Percentiles rank a stretch among this genome's conserved stretches.
These are phyloP conservation scores for Illadopsis cleaveri DNA, from an alignment of 2,113 vertebrate genomes.

Conservation along the genomic window DNA sequence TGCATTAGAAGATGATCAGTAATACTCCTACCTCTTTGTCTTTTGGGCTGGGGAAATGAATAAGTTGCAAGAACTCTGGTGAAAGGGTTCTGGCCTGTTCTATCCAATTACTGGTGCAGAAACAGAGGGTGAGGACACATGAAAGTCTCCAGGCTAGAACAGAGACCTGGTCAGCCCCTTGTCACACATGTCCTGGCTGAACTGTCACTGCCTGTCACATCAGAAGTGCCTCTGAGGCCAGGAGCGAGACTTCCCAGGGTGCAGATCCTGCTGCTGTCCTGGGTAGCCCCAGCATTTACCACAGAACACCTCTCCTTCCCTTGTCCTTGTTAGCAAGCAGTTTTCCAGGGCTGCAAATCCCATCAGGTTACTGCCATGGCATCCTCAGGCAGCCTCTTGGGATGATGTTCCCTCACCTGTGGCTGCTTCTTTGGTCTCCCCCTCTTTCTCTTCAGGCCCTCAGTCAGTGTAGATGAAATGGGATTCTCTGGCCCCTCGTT, in stretches of 20 bases:
- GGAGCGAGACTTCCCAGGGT: background rate
- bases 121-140: background rate
- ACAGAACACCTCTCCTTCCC: background rate
- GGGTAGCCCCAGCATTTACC: background rate
- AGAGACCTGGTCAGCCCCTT: background rate
- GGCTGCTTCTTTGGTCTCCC: slow-evolving; percentile 65
- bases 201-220: background rate
- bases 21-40: background rate
- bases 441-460: slow-evolving; percentile 57
- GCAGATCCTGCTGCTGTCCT: background rate
- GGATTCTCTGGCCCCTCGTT: background rate
- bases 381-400: background rate
- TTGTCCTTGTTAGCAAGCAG: background rate
- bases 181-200: background rate
- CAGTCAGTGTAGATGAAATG: background rate
- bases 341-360: background rate
- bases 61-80: background rate
- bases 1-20: background rate
- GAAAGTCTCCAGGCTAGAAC: background rate
- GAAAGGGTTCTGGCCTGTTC: background rate
- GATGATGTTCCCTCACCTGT: slow-evolving; percentile 22
- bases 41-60: background rate
- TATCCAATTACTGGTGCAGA: background rate
- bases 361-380: background rate
- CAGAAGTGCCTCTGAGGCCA: background rate